These are phyloP conservation scores for Pollenia griseotomentosa DNA, from an alignment of 2,888 invertebrate species.

Conservation along the genomic window DNA sequence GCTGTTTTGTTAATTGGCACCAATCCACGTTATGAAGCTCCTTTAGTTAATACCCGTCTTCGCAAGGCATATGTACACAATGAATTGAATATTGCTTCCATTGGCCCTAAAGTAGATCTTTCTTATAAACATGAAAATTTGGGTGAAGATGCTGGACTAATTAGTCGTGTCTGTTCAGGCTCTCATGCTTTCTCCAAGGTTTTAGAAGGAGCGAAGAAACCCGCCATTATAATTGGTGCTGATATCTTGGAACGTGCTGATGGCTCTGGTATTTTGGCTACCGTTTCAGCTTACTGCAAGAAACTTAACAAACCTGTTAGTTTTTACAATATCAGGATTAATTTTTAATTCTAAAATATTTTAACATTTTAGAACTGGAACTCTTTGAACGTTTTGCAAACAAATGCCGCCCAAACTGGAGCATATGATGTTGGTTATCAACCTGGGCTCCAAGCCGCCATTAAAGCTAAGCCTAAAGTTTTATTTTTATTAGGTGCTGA, in stretches of 20 bases:
- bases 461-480: constrained; percentile 90
- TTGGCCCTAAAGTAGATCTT: constrained; percentile 96
- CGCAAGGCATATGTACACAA: constrained; percentile 98
- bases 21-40: constrained; percentile 98
- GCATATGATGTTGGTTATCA: constrained; percentile 98
- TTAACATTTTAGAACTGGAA: constrained; percentile 86
- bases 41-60: constrained; percentile 96
- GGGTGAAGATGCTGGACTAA: constrained; percentile 90
- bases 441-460: constrained; percentile 87
- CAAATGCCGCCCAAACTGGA: constrained; percentile 96
- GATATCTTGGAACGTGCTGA: constrained; percentile 91
- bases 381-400: constrained; percentile 96
- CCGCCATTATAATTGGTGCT: constrained; percentile 96
- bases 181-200: constrained; percentile 88
- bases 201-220: constrained; percentile 91
- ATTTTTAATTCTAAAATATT: constrained; percentile 79
- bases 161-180: constrained; percentile 90
- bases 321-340: constrained; percentile 77
- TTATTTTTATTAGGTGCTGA: constrained; percentile 98
- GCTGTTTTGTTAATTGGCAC: constrained; percentile 96
- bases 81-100: constrained; percentile 92
- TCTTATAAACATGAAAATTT: constrained; percentile 96
- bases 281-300: constrained; percentile 90
- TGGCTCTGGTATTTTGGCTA: constrained; percentile 90
- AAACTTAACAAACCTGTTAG: constrained; percentile 86